These are phyloP conservation scores for Trichonephila clavata DNA, from an alignment of 1,140 invertebrate species.

Conservation along the genomic window DNA sequence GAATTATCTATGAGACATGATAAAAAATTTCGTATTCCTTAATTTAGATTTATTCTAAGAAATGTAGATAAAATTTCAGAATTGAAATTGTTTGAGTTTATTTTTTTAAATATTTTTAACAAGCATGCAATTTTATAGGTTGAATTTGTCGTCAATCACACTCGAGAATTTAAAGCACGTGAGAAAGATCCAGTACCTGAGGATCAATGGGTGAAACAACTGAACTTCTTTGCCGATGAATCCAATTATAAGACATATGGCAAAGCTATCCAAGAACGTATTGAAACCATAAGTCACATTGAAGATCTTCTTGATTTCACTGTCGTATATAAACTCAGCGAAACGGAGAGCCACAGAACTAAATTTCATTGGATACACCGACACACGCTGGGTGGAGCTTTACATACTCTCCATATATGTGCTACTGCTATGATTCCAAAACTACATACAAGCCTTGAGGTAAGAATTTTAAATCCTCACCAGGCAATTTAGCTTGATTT, in stretches of 20 bases:
- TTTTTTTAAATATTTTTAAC: too few species aligned
- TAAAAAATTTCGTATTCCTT: too few species aligned
- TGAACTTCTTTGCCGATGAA: neutral
- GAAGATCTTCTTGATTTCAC: neutral
- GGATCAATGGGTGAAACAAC: neutral
- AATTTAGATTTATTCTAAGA: neutral
- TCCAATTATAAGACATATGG: neutral
- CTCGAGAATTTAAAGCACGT: neutral
- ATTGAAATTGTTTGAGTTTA: too few species aligned
- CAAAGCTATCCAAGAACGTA: neutral
- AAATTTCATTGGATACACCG: neutral
- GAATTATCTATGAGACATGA: too few species aligned
- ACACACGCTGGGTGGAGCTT: neutral
- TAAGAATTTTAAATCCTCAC: neutral
- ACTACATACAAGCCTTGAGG: neutral
- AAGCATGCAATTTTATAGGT: neutral
- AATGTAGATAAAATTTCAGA: too few species aligned
- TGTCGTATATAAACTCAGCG: neutral
- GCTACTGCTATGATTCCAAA: neutral
- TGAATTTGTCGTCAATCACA: neutral
- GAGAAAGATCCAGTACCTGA: neutral
- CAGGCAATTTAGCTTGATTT: too few species aligned
- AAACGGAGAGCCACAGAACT: neutral
- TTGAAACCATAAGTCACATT: neutral
- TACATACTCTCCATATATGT: neutral